A percentile compares a stretch with the other conserved stretches of the same genome.
Evolutionary conservation across 2,888 invertebrate species (phyloP).

Genomic region (Pristionchus fissidentatus): DNA sequence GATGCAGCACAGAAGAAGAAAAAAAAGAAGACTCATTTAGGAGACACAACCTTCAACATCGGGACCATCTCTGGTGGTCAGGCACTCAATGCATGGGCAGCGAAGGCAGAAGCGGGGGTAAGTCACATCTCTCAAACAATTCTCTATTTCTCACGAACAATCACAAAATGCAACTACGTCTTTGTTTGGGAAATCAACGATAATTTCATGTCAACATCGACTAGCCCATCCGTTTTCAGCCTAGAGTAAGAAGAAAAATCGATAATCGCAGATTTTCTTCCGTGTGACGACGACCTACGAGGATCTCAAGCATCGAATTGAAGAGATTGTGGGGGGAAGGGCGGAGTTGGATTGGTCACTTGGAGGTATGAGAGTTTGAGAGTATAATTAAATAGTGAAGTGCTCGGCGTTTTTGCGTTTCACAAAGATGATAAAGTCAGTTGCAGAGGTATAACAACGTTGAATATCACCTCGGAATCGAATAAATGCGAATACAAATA

Average conservation of each 20-base stretch:
- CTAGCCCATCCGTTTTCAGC: not conserved
- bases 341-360: constrained; percentile 28
- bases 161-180: no score
- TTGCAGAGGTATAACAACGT: not conserved
- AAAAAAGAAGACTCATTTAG: constrained; percentile 49
- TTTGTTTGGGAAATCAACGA: no score
- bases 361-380: not conserved
- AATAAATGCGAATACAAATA: not conserved
- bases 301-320: constrained; percentile 51
- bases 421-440: not conserved
- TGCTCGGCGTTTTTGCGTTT: not conserved
- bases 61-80: constrained; percentile 72
- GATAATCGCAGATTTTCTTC: constrained; percentile 55
- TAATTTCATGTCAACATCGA: no score
- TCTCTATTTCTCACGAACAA: not conserved
- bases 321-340: constrained; percentile 55
- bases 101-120: constrained; percentile 60
- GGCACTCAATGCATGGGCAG: constrained; percentile 72
- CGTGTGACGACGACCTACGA: constrained; percentile 61
- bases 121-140: not conserved
- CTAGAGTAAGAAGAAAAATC: not conserved
- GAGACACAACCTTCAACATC: constrained; percentile 71
- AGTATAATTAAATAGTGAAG: not conserved
- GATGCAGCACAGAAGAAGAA: not conserved
- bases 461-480: not conserved